A percentile compares a stretch with the other conserved stretches of the same genome.
Conservation (phyloP, 2,113 vertebrate genomes). For the Baryphthengus martii region DNA sequence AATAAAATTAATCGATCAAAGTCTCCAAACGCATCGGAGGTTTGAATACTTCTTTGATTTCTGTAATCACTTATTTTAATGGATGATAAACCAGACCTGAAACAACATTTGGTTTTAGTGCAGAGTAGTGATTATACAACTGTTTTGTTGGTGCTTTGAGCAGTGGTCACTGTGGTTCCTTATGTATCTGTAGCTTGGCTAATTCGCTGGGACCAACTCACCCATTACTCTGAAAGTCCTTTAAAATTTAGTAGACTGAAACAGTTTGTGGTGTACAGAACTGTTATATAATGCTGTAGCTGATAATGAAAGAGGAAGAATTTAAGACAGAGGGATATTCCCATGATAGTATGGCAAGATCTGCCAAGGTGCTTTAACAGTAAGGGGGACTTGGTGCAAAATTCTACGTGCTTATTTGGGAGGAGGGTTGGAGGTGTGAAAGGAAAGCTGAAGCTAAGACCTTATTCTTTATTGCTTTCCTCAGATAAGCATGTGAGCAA, state of each 20-base stretch:
- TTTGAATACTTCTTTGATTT: background rate
- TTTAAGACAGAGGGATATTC: background rate
- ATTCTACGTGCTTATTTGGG: background rate
- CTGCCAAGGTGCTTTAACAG: background rate
- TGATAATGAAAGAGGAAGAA: background rate
- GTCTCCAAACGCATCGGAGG: background rate
- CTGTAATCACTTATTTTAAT: slow-evolving; percentile 3
- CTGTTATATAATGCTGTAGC: background rate
- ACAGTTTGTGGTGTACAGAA: background rate
- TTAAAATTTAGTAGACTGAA: background rate
- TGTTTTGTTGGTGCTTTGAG: background rate
- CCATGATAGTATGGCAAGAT: background rate
- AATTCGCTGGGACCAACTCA: background rate
- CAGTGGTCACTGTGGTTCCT: background rate
- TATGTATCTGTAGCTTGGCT: background rate
- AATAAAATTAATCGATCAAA: background rate
- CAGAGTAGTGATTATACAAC: background rate
- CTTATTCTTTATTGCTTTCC: background rate
- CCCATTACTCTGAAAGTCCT: background rate
- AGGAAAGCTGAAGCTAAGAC: background rate
- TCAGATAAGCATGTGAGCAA: background rate
- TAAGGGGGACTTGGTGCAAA: background rate
- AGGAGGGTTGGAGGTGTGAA: background rate
- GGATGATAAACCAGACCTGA: background rate
- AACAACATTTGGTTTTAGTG: background rate